Evolutionary conservation across 2,888 invertebrate species (phyloP), one percentile per base, ranked within the genome.

Genomic region (Trissolcus brochymenae): DNA sequence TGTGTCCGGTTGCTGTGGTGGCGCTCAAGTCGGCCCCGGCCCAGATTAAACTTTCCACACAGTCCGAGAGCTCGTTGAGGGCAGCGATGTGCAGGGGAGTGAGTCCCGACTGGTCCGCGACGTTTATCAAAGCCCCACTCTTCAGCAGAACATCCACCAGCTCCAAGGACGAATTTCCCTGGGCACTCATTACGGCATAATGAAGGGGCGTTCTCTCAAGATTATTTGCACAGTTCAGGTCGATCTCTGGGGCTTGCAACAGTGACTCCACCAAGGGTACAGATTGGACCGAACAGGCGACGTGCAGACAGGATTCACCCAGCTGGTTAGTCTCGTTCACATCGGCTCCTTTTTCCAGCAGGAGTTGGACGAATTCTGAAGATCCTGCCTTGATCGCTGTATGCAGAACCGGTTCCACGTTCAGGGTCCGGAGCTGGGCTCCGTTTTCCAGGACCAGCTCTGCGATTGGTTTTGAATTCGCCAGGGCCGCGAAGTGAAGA

Each of bases 401-500:
- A 77, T 92, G 92, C 3, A 92, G 84, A 0, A 91, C 89, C 0
- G 91, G 90, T 80, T 90, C 90, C 53, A 89, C 87, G 13, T 87
- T 85, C n/a, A 81, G 74, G 0, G 73, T 57, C 66, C 87, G 86
- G n/a, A 90, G 80, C 6, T 87, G 84, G 2, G 90, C 89, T 0
- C 87, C 89, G 21, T 82, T 82, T 25, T 86, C 85, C n/a, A 91
- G 81, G 7, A 92, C 84, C 1, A 91, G 82, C 11, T 85, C 83
- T 4, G 89, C 87, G 1, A 89, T 90, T 1, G 89, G 85, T 41
- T 84, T 83, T 25, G 90, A 90, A 35, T 90, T 90, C 7, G 90
- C 88, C 83, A 91, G 89, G 1, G 90, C 90, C 0, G 91, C 91
- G 74, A 90, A 90, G 80, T 92, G 91, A 14, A 92, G 86, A 0